phyloP scores from a whole-genome alignment of 2,113 vertebrate genomes.

The Pelecanoides urinatrix region DNA sequence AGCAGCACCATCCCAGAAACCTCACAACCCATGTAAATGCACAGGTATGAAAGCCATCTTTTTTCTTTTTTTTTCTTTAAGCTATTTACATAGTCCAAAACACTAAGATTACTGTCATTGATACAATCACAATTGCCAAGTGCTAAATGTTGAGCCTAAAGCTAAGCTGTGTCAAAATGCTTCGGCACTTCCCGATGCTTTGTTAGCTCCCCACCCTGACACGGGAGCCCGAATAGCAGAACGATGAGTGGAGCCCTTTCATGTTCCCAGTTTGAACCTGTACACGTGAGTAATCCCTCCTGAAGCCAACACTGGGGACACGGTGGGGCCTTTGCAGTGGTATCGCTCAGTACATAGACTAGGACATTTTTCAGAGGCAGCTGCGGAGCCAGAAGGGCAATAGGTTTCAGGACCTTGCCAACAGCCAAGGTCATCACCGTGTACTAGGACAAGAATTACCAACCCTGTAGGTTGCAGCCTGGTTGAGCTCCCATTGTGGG shows the following conservation, averaged over 20 bases:
- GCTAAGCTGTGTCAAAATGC: neutral
- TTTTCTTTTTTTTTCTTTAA: neutral
- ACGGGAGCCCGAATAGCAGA: neutral
- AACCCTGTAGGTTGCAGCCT: neutral
- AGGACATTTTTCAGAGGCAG: neutral
- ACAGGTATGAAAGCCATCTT: neutral
- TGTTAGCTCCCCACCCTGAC: neutral
- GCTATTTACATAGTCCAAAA: neutral
- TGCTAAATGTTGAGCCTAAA: neutral
- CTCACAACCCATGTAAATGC: neutral
- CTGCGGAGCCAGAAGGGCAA: neutral
- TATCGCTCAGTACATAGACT: neutral
- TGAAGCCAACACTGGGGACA: neutral
- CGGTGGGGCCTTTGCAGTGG: neutral
- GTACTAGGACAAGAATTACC: neutral
- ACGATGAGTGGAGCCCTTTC: neutral
- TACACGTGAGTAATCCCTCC: neutral
- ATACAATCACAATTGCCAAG: neutral
- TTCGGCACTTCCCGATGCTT: neutral
- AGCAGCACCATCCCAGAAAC: conserved; percentile 19
- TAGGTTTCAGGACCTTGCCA: neutral
- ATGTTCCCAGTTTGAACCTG: neutral
- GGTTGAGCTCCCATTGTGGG: neutral
- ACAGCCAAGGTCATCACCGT: accelerated
- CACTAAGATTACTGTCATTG: neutral